Conservation (phyloP, 2,797 vertebrate genomes). For the Benthosema pterotum region DNA sequence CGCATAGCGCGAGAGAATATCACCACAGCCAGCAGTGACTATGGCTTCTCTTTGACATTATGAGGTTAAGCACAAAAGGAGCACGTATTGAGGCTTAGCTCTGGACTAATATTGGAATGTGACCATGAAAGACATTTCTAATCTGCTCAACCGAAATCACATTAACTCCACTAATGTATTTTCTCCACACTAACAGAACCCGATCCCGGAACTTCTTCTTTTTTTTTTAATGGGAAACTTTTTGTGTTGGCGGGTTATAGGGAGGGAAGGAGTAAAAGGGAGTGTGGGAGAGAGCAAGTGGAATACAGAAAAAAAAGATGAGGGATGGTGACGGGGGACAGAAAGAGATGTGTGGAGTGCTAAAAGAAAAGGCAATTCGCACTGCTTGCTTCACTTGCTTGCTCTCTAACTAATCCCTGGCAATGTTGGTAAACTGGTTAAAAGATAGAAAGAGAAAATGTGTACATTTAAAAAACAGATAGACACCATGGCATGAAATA, state of each 20-base stretch:
- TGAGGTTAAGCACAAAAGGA: slow-evolving; percentile 83
- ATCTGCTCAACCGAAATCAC: slow-evolving; percentile 83
- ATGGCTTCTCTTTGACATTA: slow-evolving; percentile 78
- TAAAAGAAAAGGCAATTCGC: not conserved
- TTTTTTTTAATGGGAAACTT: slow-evolving; percentile 70
- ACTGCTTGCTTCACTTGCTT: slow-evolving; percentile 14
- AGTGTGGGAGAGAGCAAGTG: not conserved
- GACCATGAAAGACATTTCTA: slow-evolving; percentile 84
- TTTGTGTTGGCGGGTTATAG: slow-evolving; percentile 7
- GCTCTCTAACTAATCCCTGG: slow-evolving; percentile 57
- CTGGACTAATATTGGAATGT: slow-evolving; percentile 79
- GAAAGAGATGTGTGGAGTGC: too few relatives aligned
- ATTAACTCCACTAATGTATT: slow-evolving; percentile 80
- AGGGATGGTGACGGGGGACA: too few relatives aligned
- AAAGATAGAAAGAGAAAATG: not conserved
- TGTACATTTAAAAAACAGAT: slow-evolving; percentile 7
- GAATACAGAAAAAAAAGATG: not conserved
- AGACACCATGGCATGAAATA: slow-evolving; percentile 30
- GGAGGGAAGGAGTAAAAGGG: not conserved
- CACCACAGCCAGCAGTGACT: slow-evolving; percentile 63
- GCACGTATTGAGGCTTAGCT: slow-evolving; percentile 77
- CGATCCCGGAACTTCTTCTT: slow-evolving; percentile 62
- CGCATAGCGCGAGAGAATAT: slow-evolving; percentile 55
- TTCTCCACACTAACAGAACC: slow-evolving; percentile 69
- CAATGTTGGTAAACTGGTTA: slow-evolving; percentile 38